These are phyloP conservation scores for Silurus glanis DNA, from an alignment of 2,113 vertebrate genomes.

Conservation along the genomic window DNA sequence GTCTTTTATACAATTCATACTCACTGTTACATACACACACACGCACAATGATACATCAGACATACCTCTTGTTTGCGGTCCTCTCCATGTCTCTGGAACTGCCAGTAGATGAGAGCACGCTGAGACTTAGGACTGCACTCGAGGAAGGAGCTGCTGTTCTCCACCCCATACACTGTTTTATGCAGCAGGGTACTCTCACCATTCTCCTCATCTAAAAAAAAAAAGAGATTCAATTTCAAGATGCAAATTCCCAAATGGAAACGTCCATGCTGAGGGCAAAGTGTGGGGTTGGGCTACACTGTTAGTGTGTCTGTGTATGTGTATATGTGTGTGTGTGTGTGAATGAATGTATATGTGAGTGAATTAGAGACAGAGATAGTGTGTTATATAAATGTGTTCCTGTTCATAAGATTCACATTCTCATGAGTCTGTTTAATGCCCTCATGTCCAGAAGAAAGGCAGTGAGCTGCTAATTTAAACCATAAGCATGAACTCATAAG, in stretches of 20 bases:
- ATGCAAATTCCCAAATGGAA: neutral
- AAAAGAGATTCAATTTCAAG: slow-evolving; percentile 14
- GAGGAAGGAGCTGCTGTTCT: slow-evolving; percentile 97
- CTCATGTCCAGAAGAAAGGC: slow-evolving; percentile 16
- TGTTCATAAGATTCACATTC: slow-evolving; percentile 29
- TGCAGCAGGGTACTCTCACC: slow-evolving; percentile 78
- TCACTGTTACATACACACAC: slow-evolving; percentile 3
- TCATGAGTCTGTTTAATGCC: slow-evolving; percentile 11
- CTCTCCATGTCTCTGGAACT: slow-evolving; percentile 85
- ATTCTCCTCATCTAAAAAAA: slow-evolving; percentile 79
- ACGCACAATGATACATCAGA: neutral
- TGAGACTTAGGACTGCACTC: slow-evolving; percentile 97
- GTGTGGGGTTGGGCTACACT: neutral
- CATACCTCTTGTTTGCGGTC: slow-evolving; percentile 89
- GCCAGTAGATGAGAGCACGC: slow-evolving; percentile 88
- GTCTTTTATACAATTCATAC: neutral
- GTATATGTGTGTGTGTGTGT: slow-evolving; percentile 6
- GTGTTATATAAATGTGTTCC: slow-evolving; percentile 22
- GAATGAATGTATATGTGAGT: neutral
- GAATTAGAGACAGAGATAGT: neutral
- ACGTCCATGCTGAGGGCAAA: neutral
- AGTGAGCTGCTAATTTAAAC: slow-evolving; percentile 20
- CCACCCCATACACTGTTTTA: slow-evolving; percentile 93
- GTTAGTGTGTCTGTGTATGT: slow-evolving; percentile 18
- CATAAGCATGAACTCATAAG: slow-evolving; percentile 1